phyloP scores from a whole-genome alignment of 2,888 invertebrate species.

The Drosophila cracens region DNA sequence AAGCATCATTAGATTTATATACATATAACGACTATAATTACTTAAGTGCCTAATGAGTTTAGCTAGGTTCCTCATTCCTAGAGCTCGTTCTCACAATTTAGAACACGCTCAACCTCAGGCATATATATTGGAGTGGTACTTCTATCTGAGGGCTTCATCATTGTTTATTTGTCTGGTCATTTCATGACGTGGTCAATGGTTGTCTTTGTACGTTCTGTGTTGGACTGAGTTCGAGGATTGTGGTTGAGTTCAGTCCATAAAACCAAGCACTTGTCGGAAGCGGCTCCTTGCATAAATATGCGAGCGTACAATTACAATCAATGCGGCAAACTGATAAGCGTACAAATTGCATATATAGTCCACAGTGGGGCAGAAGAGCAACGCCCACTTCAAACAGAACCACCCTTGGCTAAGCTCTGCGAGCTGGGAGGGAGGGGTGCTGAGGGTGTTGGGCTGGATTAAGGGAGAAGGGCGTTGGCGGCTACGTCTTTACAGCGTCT shows the following conservation, averaged over 20 bases:
- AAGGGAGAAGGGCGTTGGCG: constrained; percentile 21
- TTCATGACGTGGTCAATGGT: constrained; percentile 29
- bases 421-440: background rate
- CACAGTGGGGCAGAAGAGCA: constrained; percentile 17
- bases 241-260: constrained; percentile 27
- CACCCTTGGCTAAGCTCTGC: constrained; percentile 20
- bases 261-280: constrained; percentile 52
- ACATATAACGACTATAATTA: constrained; percentile 37
- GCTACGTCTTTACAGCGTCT: constrained; percentile 31
- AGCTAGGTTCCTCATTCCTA: constrained; percentile 15
- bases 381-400: constrained; percentile 40
- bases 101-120: constrained; percentile 13
- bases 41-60: constrained; percentile 43
- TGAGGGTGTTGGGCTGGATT: background rate
- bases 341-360: constrained; percentile 66
- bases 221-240: constrained; percentile 3
- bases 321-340: constrained; percentile 74
- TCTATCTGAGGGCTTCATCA: constrained; percentile 56
- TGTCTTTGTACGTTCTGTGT: constrained; percentile 27
- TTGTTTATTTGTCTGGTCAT: constrained; percentile 55
- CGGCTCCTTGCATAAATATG: constrained; percentile 59
- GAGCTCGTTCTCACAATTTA: constrained; percentile 43
- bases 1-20: constrained; percentile 29
- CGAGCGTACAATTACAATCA: constrained; percentile 67
- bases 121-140: background rate